A percentile compares a stretch with the other conserved stretches of the same genome.
phyloP scores from a whole-genome alignment of 2,797 vertebrate species.

The Nyctalus aviator region DNA sequence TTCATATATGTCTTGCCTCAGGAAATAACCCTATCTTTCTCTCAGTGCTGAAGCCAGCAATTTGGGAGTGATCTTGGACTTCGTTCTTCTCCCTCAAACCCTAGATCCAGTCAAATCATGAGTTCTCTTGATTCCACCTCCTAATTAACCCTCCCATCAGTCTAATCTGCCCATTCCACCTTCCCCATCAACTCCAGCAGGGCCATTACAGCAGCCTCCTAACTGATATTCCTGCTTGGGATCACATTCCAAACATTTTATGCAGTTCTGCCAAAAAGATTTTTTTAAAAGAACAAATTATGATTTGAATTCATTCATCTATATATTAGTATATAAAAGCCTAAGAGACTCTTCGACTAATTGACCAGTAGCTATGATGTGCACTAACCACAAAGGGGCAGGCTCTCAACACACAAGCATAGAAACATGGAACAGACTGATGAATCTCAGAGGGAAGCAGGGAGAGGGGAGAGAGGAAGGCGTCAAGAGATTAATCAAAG shows the following conservation, averaged over 20 bases:
- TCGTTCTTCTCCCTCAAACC: neutral
- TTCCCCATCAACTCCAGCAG: neutral
- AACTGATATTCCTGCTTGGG: neutral
- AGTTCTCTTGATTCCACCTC: neutral
- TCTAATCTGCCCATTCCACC: neutral
- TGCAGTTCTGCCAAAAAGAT: neutral
- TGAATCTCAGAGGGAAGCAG: too few relatives aligned
- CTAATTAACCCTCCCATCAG: neutral
- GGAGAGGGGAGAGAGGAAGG: too few relatives aligned
- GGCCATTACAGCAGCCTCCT: neutral
- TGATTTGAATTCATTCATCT: neutral
- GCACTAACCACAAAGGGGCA: too few relatives aligned
- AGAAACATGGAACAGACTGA: too few relatives aligned
- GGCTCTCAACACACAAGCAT: too few relatives aligned
- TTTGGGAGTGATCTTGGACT: neutral
- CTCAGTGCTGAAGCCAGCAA: neutral
- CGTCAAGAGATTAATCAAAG: too few relatives aligned
- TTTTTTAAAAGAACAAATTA: conserved; percentile 37
- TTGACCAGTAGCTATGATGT: too few relatives aligned
- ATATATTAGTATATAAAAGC: too few relatives aligned
- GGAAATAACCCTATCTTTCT: neutral
- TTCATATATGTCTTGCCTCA: neutral
- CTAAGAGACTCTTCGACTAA: too few relatives aligned
- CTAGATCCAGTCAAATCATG: neutral
- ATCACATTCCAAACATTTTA: neutral